Percentiles rank a stretch among this genome's conserved stretches.
Conservation (phyloP, 2,113 vertebrate species). For the Nerophis ophidion region DNA sequence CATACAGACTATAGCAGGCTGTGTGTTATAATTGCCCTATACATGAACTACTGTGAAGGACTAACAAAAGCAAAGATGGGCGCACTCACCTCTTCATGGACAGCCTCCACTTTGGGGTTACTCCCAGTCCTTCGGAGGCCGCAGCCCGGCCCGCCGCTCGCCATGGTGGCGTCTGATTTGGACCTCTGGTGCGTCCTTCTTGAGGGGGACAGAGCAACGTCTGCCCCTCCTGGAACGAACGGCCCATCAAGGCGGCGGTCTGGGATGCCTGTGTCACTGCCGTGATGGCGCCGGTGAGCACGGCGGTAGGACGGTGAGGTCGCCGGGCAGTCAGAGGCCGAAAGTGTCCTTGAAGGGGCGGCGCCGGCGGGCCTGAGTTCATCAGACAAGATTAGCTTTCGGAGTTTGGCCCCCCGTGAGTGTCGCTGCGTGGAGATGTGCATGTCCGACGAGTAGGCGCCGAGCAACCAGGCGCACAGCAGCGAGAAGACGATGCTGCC, state of each 20-base stretch:
- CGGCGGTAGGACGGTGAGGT: conserved; percentile 7
- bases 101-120: conserved; percentile 92
- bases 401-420: conserved; percentile 88
- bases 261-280: conserved; percentile 60
- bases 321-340: conserved; percentile 34
- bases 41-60: too few relatives aligned
- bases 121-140: conserved; percentile 92
- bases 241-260: too few relatives aligned
- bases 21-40: too few relatives aligned
- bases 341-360: conserved; percentile 59
- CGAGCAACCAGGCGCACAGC: conserved; percentile 87
- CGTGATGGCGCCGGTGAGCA: conserved; percentile 22
- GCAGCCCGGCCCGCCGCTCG: conserved; percentile 84
- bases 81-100: conserved; percentile 80
- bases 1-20: too few relatives aligned
- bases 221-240: too few relatives aligned
- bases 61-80: not conserved
- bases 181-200: conserved; percentile 95
- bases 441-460: conserved; percentile 93
- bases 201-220: conserved; percentile 76
- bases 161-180: conserved; percentile 89
- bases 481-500: conserved; percentile 92
- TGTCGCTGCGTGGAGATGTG: conserved; percentile 95
- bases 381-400: conserved; percentile 89
- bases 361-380: conserved; percentile 80